Evolutionary conservation across 2,113 vertebrate genomes (phyloP), one percentile per base, ranked within the genome.

Genomic region (Erythrolamprus reginae): DNA sequence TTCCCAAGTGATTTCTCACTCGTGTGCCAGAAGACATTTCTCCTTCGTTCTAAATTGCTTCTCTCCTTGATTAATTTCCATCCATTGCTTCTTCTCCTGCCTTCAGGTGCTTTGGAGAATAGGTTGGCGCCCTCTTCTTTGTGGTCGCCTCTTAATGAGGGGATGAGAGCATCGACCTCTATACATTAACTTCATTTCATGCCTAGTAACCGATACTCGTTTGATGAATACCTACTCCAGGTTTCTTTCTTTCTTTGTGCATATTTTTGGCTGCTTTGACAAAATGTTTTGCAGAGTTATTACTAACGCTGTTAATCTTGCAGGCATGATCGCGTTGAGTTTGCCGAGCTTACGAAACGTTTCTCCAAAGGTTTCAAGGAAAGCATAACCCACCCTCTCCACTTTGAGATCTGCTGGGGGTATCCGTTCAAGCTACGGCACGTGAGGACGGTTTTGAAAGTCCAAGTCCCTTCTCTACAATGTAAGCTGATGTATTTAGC

Each of bases 311-410:
- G 6, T 53, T 82, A 88, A 86, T 3, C 0, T 88, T 83, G 58
- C 88, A 96, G 95, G 88, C 94, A 91, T 17, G 94, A 94, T 85
- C 88, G 87, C 10, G 86, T 50, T 83, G 94, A 94, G 86, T 21
- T 88, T 84, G 92, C 89, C 53, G 55, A 90, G 7, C 89, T 96
- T 82, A 95, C 95, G 33, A 88, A 92, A 83, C 83, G 5, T 28
- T 95, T 92, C 91, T 92, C 53, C 23, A 7, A 0, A 93, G 93
- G 2, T 0, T 70, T 6, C 3, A 28, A 82, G 38, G 70, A 65
- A 42, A 70, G 50, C 13, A 6, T 90, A 65, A 4, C 0, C 5
- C 48, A 93, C 86, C 90, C 91, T 1, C 52, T 95, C 87, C 92
- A 94, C 90, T 56, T 88, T 89, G 95, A 96, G 55, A 94, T 93